Conservation (phyloP, 1,140 invertebrate genomes). For the Amphibalanus amphitrite region DNA sequence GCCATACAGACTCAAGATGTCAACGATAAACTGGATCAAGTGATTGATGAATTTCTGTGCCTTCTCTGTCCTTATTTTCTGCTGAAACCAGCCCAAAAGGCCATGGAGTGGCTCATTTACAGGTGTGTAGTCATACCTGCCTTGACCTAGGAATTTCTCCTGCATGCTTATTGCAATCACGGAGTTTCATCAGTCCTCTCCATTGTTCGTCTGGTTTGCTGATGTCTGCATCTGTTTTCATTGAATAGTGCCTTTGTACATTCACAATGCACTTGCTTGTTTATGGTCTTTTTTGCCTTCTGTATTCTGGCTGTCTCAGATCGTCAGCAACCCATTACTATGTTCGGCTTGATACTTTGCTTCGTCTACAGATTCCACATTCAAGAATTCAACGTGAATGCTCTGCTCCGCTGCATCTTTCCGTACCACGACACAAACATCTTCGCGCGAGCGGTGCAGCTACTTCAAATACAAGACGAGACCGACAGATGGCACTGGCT, state of each 20-base stretch:
- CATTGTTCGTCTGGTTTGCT: too few species aligned
- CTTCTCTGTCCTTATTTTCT: not conserved
- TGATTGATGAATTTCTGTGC: not conserved
- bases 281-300: too few species aligned
- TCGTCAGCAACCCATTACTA: too few species aligned
- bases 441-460: slow-evolving; percentile 63
- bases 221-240: too few species aligned
- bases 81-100: not conserved
- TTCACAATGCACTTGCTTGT: too few species aligned
- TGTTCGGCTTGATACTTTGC: too few species aligned
- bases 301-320: too few species aligned
- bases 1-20: not conserved
- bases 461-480: slow-evolving; percentile 39
- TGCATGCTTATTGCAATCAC: too few species aligned
- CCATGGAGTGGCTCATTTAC: not conserved
- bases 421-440: slow-evolving; percentile 82
- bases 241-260: too few species aligned
- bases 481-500: slow-evolving; percentile 62
- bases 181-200: too few species aligned
- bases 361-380: slow-evolving; percentile 48
- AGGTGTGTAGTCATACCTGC: too few species aligned
- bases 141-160: too few species aligned
- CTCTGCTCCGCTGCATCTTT: slow-evolving; percentile 56
- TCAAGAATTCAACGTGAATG: slow-evolving; percentile 67
- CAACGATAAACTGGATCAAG: not conserved